These are phyloP conservation scores for Gasteruption jaculator DNA, from an alignment of 2,888 invertebrate genomes.

Conservation along the genomic window DNA sequence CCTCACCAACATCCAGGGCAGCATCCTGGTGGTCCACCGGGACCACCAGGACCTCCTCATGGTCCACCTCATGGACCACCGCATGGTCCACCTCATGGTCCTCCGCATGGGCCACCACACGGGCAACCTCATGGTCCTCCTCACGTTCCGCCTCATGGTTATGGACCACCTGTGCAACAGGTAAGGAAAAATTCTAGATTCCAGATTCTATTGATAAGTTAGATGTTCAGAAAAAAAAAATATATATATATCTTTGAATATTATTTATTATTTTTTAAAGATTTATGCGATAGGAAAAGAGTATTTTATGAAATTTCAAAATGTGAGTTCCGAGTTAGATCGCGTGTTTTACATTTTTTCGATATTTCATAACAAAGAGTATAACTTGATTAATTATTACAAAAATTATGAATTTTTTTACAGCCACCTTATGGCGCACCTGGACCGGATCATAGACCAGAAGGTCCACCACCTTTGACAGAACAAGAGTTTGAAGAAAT, in stretches of 20 bases:
- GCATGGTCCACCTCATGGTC: slow-evolving; percentile 62
- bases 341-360: too few species aligned
- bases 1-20: slow-evolving; percentile 58
- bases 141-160: slow-evolving; percentile 56
- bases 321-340: too few species aligned
- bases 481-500: slow-evolving; percentile 99
- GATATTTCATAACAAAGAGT: not conserved
- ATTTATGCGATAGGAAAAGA: too few species aligned
- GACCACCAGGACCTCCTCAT: slow-evolving; percentile 65
- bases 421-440: slow-evolving; percentile 61
- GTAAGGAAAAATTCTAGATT: slow-evolving; percentile 28
- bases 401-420: slow-evolving; percentile 7
- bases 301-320: too few species aligned
- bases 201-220: too few species aligned
- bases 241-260: too few species aligned
- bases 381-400: not conserved
- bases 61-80: slow-evolving; percentile 66
- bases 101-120: slow-evolving; percentile 64
- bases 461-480: slow-evolving; percentile 65
- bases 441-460: slow-evolving; percentile 53
- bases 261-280: too few species aligned
- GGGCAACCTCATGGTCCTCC: slow-evolving; percentile 61
- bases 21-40: slow-evolving; percentile 56
- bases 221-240: too few species aligned
- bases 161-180: slow-evolving; percentile 54